Evolutionary conservation across 2,113 vertebrate species (phyloP).

Genomic region (Laterallus jamaicensis): DNA sequence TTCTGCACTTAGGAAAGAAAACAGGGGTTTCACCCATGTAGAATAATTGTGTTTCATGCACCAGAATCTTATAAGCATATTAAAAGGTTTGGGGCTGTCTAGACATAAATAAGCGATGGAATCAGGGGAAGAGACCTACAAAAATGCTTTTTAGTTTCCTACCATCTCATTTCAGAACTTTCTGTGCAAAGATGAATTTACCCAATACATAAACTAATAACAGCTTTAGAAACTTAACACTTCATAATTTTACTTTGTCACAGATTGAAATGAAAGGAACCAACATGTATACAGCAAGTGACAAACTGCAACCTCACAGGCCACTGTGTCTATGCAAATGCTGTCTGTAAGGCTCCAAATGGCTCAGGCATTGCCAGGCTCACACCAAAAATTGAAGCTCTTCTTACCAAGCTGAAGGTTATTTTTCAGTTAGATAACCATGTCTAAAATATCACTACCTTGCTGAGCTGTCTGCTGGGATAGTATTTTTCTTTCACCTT

Average conservation of each 20-base stretch:
- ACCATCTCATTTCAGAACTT: not conserved
- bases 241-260: conserved; percentile 4
- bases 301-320: conserved; percentile 75
- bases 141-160: not conserved
- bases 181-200: not conserved
- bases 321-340: conserved; percentile 65
- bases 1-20: not conserved
- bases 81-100: not conserved
- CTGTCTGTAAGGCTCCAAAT: conserved; percentile 73
- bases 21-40: not conserved
- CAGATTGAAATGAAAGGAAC: conserved; percentile 25
- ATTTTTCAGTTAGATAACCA: conserved; percentile 75
- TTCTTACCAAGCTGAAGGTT: conserved; percentile 56
- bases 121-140: not conserved
- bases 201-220: conserved; percentile 34
- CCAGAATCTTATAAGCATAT: not conserved
- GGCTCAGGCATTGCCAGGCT: conserved; percentile 65
- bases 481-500: conserved; percentile 62
- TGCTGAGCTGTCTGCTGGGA: conserved; percentile 56
- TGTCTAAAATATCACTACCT: conserved; percentile 72
- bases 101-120: not conserved
- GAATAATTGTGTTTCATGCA: not conserved
- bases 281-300: conserved; percentile 45
- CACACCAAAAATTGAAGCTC: conserved; percentile 59
- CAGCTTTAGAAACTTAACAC: not conserved